phyloP scores from a whole-genome alignment of 2,113 vertebrate genomes.

The Psilopogon haemacephalus region DNA sequence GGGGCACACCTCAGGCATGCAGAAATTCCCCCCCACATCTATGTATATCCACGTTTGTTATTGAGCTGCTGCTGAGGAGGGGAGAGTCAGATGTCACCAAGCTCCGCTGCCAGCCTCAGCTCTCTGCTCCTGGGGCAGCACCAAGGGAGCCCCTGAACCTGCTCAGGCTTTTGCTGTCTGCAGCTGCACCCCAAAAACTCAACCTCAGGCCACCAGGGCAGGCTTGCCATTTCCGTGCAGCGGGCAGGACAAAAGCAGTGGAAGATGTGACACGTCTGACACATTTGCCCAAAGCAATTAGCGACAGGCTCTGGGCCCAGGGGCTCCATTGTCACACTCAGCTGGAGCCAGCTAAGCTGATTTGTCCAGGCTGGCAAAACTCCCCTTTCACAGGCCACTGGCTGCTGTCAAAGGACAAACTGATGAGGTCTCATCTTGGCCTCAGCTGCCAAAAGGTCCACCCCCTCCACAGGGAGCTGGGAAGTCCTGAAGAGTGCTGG shows the following conservation, averaged over 20 bases:
- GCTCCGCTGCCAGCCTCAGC: background rate
- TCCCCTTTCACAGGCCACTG: conserved; percentile 39
- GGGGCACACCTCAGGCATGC: background rate
- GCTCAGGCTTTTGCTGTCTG: rapidly evolving
- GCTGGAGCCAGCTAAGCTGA: conserved; percentile 54
- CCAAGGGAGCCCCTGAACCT: rapidly evolving
- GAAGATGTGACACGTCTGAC: conserved; percentile 12
- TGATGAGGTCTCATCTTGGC: background rate
- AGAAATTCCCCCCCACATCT: rapidly evolving
- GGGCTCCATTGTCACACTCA: conserved; percentile 29
- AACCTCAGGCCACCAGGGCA: background rate
- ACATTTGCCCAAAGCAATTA: background rate
- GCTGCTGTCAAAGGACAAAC: conserved; percentile 16
- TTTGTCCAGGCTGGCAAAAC: background rate
- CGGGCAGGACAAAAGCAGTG: background rate
- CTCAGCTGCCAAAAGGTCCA: conserved; percentile 9
- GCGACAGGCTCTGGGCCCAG: background rate
- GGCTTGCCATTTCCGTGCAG: background rate
- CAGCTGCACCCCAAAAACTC: rapidly evolving
- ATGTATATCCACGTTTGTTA: background rate
- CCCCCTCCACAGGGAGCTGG: background rate
- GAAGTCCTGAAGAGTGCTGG: background rate
- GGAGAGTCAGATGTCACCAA: background rate
- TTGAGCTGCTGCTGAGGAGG: background rate
- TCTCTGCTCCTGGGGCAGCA: rapidly evolving